These are phyloP conservation scores for Xenopus laevis DNA, from an alignment of 2,113 vertebrate species.

Conservation along the genomic window DNA sequence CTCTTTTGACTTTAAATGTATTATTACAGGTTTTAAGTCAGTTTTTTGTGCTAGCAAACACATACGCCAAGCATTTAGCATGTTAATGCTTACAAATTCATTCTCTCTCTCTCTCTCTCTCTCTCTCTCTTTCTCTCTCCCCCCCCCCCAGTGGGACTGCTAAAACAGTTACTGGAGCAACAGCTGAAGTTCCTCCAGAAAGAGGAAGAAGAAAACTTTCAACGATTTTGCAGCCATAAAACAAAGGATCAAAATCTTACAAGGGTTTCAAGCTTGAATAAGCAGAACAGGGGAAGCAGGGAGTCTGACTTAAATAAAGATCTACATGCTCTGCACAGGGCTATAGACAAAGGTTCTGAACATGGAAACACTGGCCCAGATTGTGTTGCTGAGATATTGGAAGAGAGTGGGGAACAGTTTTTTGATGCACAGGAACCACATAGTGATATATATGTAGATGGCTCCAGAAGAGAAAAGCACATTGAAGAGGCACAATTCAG, in stretches of 20 bases:
- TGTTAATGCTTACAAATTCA: neutral
- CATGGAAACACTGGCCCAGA: slow-evolving; percentile 36
- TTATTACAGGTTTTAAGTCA: too few relatives aligned
- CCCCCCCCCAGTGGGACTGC: slow-evolving; percentile 67
- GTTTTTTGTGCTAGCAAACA: too few relatives aligned
- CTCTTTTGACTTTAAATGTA: too few relatives aligned
- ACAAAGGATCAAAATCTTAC: neutral
- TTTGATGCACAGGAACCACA: slow-evolving; percentile 73
- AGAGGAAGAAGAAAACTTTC: slow-evolving; percentile 56
- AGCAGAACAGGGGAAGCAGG: slow-evolving; percentile 58
- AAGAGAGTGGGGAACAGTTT: slow-evolving; percentile 76
- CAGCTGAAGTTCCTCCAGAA: slow-evolving; percentile 62
- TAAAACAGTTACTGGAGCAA: slow-evolving; percentile 64
- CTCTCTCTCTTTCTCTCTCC: too few relatives aligned
- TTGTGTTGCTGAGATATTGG: slow-evolving; percentile 63
- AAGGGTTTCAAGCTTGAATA: slow-evolving; percentile 27
- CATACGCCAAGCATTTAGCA: too few relatives aligned
- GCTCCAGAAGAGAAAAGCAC: slow-evolving; percentile 57
- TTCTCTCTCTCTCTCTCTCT: too few relatives aligned
- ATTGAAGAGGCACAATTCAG: slow-evolving; percentile 63
- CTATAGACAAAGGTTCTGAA: slow-evolving; percentile 48
- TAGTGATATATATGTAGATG: slow-evolving; percentile 63
- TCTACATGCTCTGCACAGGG: slow-evolving; percentile 16
- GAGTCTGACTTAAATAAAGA: slow-evolving; percentile 43
- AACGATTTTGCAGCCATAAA: slow-evolving; percentile 39